Evolutionary conservation across 2,113 vertebrate species (phyloP).

Genomic region (Malurus melanocephalus): DNA sequence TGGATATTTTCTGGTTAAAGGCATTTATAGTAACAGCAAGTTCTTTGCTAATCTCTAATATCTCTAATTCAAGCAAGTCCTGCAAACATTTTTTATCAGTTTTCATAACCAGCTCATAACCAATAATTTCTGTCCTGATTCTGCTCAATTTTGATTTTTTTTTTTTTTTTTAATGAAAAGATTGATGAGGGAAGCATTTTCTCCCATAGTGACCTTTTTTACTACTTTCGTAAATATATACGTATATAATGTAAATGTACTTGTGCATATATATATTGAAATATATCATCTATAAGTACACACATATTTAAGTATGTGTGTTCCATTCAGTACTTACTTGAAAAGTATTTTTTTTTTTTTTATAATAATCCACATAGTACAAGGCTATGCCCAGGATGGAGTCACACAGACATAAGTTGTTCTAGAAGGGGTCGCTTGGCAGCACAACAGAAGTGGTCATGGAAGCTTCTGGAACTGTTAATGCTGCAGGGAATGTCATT

Average conservation of each 20-base stretch:
- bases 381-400: background rate
- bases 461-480: background rate
- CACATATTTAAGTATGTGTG: background rate
- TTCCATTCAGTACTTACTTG: background rate
- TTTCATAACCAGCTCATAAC: background rate
- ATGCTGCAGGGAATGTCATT: background rate
- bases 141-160: background rate
- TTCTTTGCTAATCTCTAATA: background rate
- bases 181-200: background rate
- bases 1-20: background rate
- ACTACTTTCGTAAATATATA: background rate
- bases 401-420: background rate
- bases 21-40: background rate
- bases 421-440: background rate
- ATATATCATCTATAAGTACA: too few relatives aligned
- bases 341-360: background rate
- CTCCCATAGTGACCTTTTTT: background rate
- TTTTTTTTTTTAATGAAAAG: background rate
- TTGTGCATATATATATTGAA: fast-evolving
- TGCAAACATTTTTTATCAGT: background rate
- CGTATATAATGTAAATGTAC: background rate
- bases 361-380: fast-evolving
- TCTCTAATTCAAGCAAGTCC: background rate
- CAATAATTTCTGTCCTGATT: background rate
- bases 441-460: background rate